These are phyloP conservation scores for Origma solitaria DNA, from an alignment of 2,113 vertebrate genomes.

Conservation along the genomic window DNA sequence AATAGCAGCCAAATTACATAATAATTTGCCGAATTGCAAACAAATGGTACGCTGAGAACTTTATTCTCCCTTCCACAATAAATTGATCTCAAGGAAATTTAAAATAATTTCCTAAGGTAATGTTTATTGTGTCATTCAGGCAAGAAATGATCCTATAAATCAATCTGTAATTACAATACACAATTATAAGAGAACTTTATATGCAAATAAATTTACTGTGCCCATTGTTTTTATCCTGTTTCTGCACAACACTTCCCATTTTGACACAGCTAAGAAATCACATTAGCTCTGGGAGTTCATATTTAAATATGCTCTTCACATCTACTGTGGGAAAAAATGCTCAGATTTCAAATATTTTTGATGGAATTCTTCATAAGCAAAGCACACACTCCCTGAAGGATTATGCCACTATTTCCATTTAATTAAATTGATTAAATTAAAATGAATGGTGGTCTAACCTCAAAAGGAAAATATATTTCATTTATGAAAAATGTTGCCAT, in stretches of 20 bases:
- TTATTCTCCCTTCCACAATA: not conserved
- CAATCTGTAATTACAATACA: not conserved
- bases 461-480: constrained; percentile 37
- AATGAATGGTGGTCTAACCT: constrained; percentile 47
- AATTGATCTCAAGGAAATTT: not conserved
- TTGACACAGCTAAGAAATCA: not conserved
- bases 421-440: constrained; percentile 73
- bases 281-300: not conserved
- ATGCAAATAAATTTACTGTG: not conserved
- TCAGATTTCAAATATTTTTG: constrained; percentile 62
- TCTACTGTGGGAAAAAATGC: not conserved
- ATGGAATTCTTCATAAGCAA: constrained; percentile 53
- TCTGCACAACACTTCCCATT: not conserved
- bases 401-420: constrained; percentile 61
- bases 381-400: constrained; percentile 7
- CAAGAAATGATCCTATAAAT: not conserved
- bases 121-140: not conserved
- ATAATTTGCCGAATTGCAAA: not conserved
- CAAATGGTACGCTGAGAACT: not conserved
- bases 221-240: not conserved
- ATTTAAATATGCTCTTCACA: constrained; percentile 39
- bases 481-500: constrained; percentile 20
- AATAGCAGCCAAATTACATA: not conserved
- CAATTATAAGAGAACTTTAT: not conserved
- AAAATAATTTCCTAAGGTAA: not conserved